These are phyloP conservation scores for Heloderma charlesbogerti DNA, from an alignment of 2,113 vertebrate species.

Conservation along the genomic window DNA sequence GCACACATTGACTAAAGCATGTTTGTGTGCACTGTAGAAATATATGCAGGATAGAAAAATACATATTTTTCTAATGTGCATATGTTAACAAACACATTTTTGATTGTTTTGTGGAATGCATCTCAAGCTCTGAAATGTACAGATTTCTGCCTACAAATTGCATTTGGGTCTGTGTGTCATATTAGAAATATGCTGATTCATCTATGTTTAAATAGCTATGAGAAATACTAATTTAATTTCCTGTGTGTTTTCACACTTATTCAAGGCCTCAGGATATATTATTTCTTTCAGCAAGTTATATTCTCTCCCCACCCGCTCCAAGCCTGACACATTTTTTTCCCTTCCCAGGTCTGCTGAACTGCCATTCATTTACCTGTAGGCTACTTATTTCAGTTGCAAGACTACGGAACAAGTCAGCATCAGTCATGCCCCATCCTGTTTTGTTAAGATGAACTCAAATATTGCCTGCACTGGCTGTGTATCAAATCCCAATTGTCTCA, in stretches of 20 bases:
- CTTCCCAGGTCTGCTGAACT: neutral
- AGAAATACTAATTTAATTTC: neutral
- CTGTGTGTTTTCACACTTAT: conserved; percentile 5
- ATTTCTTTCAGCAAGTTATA: neutral
- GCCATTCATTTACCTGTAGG: conserved; percentile 3
- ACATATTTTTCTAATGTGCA: too few species aligned
- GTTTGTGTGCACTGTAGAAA: too few species aligned
- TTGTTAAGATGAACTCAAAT: conserved; percentile 36
- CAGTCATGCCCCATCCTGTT: conserved; percentile 27
- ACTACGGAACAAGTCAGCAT: conserved; percentile 41
- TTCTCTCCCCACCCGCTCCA: neutral
- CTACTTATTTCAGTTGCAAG: conserved; percentile 1
- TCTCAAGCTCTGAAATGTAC: too few species aligned
- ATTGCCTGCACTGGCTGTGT: conserved; percentile 35
- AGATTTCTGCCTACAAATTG: neutral
- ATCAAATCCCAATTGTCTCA: conserved; percentile 48
- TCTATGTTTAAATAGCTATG: neutral
- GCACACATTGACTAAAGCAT: too few species aligned
- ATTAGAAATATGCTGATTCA: neutral
- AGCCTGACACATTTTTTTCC: neutral
- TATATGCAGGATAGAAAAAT: too few species aligned
- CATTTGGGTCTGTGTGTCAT: neutral
- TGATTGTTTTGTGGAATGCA: too few species aligned
- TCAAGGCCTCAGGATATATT: conserved; percentile 7
- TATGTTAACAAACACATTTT: too few species aligned